Evolutionary conservation across 2,888 invertebrate species (phyloP).

Genomic region (Epistrophella euchroma): DNA sequence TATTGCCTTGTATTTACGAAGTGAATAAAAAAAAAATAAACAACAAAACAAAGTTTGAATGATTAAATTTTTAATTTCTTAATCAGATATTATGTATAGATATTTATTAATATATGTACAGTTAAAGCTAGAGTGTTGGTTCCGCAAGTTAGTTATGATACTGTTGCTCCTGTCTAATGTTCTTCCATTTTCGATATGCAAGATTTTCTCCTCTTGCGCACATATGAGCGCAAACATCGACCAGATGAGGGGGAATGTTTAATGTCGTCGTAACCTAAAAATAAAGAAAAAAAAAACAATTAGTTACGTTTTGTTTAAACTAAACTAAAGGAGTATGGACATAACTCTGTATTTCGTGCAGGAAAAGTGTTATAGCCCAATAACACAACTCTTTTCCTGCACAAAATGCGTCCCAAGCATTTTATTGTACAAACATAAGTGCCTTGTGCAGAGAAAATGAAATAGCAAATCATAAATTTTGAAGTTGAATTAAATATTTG

Average conservation of each 20-base stretch:
- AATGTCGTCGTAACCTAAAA: conserved; percentile 44
- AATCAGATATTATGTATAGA: conserved; percentile 22
- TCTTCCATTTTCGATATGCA: conserved; percentile 46
- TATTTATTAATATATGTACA: conserved; percentile 37
- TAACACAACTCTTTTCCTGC: too few species aligned
- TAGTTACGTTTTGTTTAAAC: neutral
- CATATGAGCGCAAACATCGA: conserved; percentile 56
- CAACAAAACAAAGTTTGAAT: neutral
- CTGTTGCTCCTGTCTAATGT: conserved; percentile 19
- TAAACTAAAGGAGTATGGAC: too few species aligned
- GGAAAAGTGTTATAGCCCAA: too few species aligned
- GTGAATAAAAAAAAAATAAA: conserved; percentile 1
- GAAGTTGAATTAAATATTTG: too few species aligned
- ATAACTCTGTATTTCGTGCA: too few species aligned
- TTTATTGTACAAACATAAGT: too few species aligned
- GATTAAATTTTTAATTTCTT: conserved; percentile 29
- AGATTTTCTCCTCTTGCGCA: conserved; percentile 49
- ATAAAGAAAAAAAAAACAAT: neutral
- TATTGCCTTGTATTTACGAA: neutral
- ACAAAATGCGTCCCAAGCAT: too few species aligned
- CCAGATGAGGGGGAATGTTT: conserved; percentile 45
- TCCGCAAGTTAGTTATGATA: conserved; percentile 31
- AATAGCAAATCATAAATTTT: too few species aligned
- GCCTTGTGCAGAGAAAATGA: too few species aligned
- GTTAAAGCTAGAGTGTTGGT: conserved; percentile 33